A percentile compares a stretch with the other conserved stretches of the same genome.
phyloP scores from a whole-genome alignment of 2,888 invertebrate species.

The Synanthedon formicaeformis region DNA sequence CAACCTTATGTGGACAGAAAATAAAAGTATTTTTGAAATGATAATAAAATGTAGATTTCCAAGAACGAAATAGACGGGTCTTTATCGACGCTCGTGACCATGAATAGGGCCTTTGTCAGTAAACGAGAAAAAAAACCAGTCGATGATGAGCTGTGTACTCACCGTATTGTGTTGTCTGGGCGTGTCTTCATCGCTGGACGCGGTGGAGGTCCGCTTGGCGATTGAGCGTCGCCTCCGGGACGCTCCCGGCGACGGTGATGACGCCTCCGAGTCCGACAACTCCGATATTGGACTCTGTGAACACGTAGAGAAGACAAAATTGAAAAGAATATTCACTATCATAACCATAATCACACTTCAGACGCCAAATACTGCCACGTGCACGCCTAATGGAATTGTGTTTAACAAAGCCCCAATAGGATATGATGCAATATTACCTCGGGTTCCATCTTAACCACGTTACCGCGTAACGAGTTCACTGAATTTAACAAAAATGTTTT shows the following conservation, averaged over 20 bases:
- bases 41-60: too few species aligned
- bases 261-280: slow-evolving; percentile 70
- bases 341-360: too few species aligned
- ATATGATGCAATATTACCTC: background rate
- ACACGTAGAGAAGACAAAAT: background rate
- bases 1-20: too few species aligned
- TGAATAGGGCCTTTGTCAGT: background rate
- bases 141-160: background rate
- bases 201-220: slow-evolving; percentile 49
- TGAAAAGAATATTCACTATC: slow-evolving; percentile 1
- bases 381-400: too few species aligned
- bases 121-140: background rate
- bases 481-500: slow-evolving; percentile 42
- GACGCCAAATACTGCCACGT: too few species aligned
- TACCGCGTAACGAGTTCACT: slow-evolving; percentile 44
- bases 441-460: slow-evolving; percentile 19
- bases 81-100: slow-evolving; percentile 18
- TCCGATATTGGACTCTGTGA: slow-evolving; percentile 69
- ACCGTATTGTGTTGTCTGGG: slow-evolving; percentile 26
- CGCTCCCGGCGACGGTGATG: slow-evolving; percentile 43
- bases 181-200: slow-evolving; percentile 54
- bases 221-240: slow-evolving; percentile 37
- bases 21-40: too few species aligned
- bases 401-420: too few species aligned
- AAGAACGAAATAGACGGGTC: background rate